Percentiles rank a stretch among this genome's conserved stretches.
Evolutionary conservation across 2,113 vertebrate genomes (phyloP).

Genomic region (Chamaea fasciata): DNA sequence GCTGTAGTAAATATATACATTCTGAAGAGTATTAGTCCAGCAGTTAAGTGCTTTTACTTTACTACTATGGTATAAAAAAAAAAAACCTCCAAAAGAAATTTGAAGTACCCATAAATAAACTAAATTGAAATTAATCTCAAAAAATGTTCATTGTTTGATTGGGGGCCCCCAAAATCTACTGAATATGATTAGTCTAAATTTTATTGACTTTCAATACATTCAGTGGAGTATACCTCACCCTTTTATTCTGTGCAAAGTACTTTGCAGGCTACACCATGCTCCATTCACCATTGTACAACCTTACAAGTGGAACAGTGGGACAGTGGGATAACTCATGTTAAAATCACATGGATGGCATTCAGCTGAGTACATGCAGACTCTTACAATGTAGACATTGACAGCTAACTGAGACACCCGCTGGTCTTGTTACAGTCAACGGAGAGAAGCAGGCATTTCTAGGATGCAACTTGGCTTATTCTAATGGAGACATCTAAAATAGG

Average conservation of each 20-base stretch:
- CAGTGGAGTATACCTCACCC: background rate
- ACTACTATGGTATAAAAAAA: background rate
- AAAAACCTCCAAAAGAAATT: background rate
- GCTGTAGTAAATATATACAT: background rate
- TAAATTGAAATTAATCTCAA: background rate
- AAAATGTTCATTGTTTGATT: background rate
- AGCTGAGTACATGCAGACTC: background rate
- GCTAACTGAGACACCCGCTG: background rate
- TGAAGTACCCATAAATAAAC: background rate
- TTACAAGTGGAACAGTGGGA: background rate
- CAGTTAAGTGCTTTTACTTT: background rate
- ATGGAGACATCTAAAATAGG: slow-evolving; percentile 37
- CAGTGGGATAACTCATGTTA: background rate
- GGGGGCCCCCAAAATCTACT: background rate
- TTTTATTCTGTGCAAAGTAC: background rate
- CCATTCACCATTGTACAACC: background rate
- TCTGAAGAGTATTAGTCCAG: background rate
- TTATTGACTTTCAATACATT: background rate
- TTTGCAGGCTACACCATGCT: fast-evolving
- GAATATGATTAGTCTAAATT: background rate
- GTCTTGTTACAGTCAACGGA: slow-evolving; percentile 5
- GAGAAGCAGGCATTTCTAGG: slow-evolving; percentile 47
- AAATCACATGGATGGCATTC: background rate
- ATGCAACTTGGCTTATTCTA: slow-evolving; percentile 16
- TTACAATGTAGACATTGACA: background rate